These are phyloP conservation scores for Drosophila kanekoi DNA, from an alignment of 2,888 invertebrate species.

Conservation along the genomic window DNA sequence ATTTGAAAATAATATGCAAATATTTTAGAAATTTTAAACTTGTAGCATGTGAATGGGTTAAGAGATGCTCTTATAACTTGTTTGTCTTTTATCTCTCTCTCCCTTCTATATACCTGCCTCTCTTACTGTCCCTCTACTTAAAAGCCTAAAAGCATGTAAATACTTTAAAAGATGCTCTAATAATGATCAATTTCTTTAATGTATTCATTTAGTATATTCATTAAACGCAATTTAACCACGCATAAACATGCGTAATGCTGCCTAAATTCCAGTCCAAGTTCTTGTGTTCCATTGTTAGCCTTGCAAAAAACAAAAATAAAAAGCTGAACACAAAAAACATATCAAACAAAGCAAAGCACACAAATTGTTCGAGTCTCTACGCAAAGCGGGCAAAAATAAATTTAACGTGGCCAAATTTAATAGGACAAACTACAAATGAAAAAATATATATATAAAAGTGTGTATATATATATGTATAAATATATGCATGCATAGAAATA, in stretches of 20 bases:
- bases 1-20: too few relatives aligned
- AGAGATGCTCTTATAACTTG: too few relatives aligned
- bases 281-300: conserved; percentile 16
- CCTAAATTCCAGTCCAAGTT: conserved; percentile 15
- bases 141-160: too few relatives aligned
- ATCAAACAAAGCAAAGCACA: conserved; percentile 29
- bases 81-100: too few relatives aligned
- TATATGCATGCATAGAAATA: conserved; percentile 10
- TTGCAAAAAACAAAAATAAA: neutral
- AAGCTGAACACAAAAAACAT: conserved; percentile 17
- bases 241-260: neutral
- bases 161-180: too few relatives aligned
- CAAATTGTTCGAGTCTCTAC: conserved; percentile 2
- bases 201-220: neutral
- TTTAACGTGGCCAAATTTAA: conserved; percentile 46
- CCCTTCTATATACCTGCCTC: too few relatives aligned
- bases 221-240: neutral
- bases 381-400: conserved; percentile 21
- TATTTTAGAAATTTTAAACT: too few relatives aligned
- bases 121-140: too few relatives aligned
- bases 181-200: too few relatives aligned
- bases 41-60: too few relatives aligned
- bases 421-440: conserved; percentile 20
- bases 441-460: neutral
- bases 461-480: conserved; percentile 7